A percentile compares a stretch with the other conserved stretches of the same genome.
Conservation (phyloP, 1,140 invertebrate genomes). For the Nylanderia fulva region DNA sequence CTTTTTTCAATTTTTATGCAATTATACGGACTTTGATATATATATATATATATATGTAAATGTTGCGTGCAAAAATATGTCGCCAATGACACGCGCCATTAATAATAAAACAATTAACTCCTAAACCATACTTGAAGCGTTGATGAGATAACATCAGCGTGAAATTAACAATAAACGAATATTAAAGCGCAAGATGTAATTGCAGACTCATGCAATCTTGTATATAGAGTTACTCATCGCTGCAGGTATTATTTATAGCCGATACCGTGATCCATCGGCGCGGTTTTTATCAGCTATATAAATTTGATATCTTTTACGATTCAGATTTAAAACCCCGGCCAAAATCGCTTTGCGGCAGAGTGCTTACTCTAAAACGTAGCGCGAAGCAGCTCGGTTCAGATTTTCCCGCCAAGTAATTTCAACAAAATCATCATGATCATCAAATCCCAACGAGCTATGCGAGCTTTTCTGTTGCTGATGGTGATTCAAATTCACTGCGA, state of each 20-base stretch:
- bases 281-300: background rate
- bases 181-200: background rate
- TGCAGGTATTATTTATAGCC: background rate
- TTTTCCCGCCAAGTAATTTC: background rate
- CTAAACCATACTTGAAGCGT: background rate
- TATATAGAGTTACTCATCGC: background rate
- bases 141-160: background rate
- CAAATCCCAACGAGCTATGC: background rate
- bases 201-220: background rate
- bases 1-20: background rate
- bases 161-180: conserved; percentile 18
- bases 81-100: background rate
- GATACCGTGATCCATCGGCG: background rate
- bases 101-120: conserved; percentile 12
- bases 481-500: background rate
- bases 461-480: background rate
- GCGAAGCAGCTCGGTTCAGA: background rate
- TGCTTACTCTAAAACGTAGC: too few species aligned
- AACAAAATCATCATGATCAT: conserved; percentile 11
- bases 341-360: too few species aligned
- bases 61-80: background rate
- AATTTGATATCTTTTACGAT: conserved; percentile 9
- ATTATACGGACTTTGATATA: background rate
- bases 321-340: background rate
- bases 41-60: background rate